Conservation (phyloP, 2,888 invertebrate genomes). For the Mythimna ferrago region DNA sequence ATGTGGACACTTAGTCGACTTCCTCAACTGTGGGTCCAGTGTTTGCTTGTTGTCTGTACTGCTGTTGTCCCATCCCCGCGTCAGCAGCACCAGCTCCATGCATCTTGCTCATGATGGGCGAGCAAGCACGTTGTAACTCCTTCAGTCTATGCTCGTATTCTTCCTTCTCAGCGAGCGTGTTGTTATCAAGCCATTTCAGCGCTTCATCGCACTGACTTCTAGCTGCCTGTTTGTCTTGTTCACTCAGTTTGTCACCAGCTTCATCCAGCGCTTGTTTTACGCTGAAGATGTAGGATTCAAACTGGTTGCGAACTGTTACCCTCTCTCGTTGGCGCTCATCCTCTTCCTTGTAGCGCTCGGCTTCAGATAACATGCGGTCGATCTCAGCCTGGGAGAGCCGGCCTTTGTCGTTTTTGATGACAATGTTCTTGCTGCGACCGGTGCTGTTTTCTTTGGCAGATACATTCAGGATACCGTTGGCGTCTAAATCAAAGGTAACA, state of each 20-base stretch:
- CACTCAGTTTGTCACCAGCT: conserved; percentile 90
- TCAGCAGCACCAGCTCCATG: conserved; percentile 87
- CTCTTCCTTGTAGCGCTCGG: conserved; percentile 93
- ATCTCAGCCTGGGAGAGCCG: conserved; percentile 95
- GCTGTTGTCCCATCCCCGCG: conserved; percentile 61
- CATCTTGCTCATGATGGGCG: conserved; percentile 90
- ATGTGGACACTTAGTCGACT: conserved; percentile 69
- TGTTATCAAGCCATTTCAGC: conserved; percentile 93
- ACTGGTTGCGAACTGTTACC: conserved; percentile 92
- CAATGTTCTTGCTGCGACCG: conserved; percentile 93
- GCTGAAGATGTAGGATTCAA: conserved; percentile 93
- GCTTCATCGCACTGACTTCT: conserved; percentile 90
- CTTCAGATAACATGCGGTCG: conserved; percentile 94
- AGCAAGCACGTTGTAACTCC: conserved; percentile 91
- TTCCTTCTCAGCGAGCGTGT: conserved; percentile 92
- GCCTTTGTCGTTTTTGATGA: conserved; percentile 96
- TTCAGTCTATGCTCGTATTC: conserved; percentile 92
- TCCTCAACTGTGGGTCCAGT: conserved; percentile 79
- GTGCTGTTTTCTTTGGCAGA: conserved; percentile 94
- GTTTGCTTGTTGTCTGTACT: conserved; percentile 59
- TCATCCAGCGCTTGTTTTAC: conserved; percentile 93
- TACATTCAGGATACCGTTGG: conserved; percentile 95
- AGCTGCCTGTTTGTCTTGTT: conserved; percentile 92
- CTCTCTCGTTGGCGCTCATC: conserved; percentile 93
- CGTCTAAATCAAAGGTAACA: conserved; percentile 94